Conservation (phyloP, 2,797 vertebrate genomes). For the Leptatherina wallacei region DNA sequence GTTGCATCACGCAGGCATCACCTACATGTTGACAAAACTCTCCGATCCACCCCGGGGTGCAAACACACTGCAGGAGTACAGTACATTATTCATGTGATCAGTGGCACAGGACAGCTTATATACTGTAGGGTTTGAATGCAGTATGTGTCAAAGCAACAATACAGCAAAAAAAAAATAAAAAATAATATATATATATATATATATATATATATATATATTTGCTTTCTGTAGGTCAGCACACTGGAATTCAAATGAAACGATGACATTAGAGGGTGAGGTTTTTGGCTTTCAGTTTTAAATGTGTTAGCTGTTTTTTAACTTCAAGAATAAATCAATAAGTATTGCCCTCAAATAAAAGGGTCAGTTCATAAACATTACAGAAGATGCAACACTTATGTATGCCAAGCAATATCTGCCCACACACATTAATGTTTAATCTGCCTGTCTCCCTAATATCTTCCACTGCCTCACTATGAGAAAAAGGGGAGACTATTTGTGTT, state of each 20-base stretch:
- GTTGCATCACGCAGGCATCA: constrained; percentile 81
- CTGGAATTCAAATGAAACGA: constrained; percentile 11
- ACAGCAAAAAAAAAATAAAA: background rate
- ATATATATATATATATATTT: background rate
- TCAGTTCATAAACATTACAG: constrained; percentile 7
- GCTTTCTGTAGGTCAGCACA: background rate
- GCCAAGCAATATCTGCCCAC: background rate
- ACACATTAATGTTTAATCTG: constrained; percentile 11
- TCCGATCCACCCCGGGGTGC: constrained; percentile 80
- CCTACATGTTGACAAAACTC: constrained; percentile 83
- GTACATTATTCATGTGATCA: constrained; percentile 2
- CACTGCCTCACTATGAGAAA: background rate
- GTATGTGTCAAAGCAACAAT: background rate
- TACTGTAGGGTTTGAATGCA: constrained; percentile 3
- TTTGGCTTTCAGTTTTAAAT: constrained; percentile 7
- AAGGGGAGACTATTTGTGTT: background rate
- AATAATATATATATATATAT: background rate
- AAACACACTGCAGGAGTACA: constrained; percentile 80
- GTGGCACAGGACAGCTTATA: background rate
- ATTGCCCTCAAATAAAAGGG: background rate
- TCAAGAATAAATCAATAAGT: constrained; percentile 8
- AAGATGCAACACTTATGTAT: background rate
- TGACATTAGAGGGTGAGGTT: background rate
- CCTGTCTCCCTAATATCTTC: constrained; percentile 4
- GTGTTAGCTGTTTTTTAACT: background rate